Base-by-base conservation (phyloP, 2,888 invertebrate genomes). In the Lydus trimaculatus region DNA sequence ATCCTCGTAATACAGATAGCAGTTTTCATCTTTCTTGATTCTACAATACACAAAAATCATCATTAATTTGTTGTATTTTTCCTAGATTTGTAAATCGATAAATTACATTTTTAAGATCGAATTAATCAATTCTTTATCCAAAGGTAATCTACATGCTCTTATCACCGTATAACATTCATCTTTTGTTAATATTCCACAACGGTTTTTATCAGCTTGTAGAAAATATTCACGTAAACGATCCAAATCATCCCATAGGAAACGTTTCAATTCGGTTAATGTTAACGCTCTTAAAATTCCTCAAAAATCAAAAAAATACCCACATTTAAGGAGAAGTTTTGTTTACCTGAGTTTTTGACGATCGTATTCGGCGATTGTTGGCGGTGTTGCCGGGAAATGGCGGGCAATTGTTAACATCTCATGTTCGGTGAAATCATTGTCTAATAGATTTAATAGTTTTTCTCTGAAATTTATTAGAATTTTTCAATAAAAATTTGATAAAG, bases 321-420 rank as follows among this genome's bases (percentile, higher is more conserved):
- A 15, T 36, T 4, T 33, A 33, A 13, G 13, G 11, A 2, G 11
- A 33, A n/a, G n/a, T n/a, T 33, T 33, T 65, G 25, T 23, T 61
- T 64, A 85, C 87, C 75, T 83, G 83, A 88, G 81, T 75, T 89
- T 85, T 70, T 87, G 80, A 80, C 86, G 31, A 82, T 85, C 79
- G 83, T 84, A 80, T 81, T 85, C 79, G 23, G 85, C 72, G 4
- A 17, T 13, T 1, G 36, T 3, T n/a, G 15, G n/a, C 8, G 48
- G 17, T 20, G 17, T 31, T 7, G 91, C 90, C 0, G 91, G 90
- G 83, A 93, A 95, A 74, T 89, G 87, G 73, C 95, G 88, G 15
- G 92, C 90, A 11, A 95, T 85, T 0, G 94, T 93, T 4, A 94
- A 86, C 81, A 94, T 92, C 85, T 95, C 95, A 72, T 95, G 95